Evolutionary conservation across 2,113 vertebrate species (phyloP).

Genomic region (Brachypteracias leptosomus): DNA sequence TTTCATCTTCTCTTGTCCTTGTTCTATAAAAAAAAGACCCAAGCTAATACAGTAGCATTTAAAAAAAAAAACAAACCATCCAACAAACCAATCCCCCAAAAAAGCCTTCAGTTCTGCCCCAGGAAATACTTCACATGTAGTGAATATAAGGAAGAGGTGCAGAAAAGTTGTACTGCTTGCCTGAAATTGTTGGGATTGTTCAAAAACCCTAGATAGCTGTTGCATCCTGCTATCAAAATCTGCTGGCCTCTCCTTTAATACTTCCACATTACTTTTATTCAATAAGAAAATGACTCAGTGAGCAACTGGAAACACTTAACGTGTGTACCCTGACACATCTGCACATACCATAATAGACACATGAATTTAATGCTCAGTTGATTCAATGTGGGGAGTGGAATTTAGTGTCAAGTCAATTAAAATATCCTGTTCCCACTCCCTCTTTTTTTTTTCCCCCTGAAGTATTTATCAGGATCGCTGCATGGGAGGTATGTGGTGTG

Average conservation of each 20-base stretch:
- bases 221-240: slow-evolving; percentile 59
- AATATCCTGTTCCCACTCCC: slow-evolving; percentile 55
- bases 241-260: slow-evolving; percentile 23
- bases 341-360: slow-evolving; percentile 53
- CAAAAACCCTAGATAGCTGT: slow-evolving; percentile 33
- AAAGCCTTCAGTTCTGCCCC: neutral
- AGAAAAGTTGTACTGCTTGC: neutral
- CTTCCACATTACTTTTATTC: slow-evolving; percentile 47
- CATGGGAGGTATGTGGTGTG: slow-evolving; percentile 58
- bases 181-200: neutral
- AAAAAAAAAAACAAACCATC: neutral
- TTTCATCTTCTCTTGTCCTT: neutral
- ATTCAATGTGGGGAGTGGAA: slow-evolving; percentile 50
- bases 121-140: neutral
- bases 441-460: neutral
- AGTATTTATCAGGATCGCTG: slow-evolving; percentile 45
- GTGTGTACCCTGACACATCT: slow-evolving; percentile 46
- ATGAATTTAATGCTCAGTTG: slow-evolving; percentile 62
- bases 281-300: slow-evolving; percentile 21
- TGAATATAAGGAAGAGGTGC: neutral
- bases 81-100: neutral
- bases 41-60: neutral
- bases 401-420: slow-evolving; percentile 62
- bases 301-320: slow-evolving; percentile 46
- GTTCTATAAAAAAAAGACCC: neutral